phyloP scores from a whole-genome alignment of 2,113 vertebrate species.

The Chloroceryle aenea region DNA sequence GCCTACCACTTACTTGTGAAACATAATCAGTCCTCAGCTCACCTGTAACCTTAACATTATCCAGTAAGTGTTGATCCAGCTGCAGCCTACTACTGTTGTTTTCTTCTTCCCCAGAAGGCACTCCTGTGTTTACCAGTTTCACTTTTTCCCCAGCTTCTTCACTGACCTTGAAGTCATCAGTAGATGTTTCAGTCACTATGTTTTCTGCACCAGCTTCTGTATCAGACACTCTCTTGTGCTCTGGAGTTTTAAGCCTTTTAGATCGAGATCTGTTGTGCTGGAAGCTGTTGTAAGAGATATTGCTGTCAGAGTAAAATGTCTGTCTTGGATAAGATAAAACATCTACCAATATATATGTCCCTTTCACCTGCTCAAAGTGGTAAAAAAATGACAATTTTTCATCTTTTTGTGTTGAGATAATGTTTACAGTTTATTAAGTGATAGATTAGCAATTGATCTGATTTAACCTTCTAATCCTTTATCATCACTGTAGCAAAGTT shows the following conservation, averaged over 20 bases:
- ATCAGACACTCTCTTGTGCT: conserved; percentile 75
- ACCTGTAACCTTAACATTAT: conserved; percentile 80
- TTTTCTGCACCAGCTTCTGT: conserved; percentile 64
- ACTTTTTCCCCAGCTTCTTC: conserved; percentile 69
- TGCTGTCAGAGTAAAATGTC: conserved; percentile 68
- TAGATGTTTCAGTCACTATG: conserved; percentile 35
- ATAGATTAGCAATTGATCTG: conserved; percentile 54
- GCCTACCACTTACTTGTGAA: conserved; percentile 70
- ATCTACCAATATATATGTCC: conserved; percentile 45
- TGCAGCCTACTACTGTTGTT: conserved; percentile 70
- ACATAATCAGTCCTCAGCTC: conserved; percentile 79
- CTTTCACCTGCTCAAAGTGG: conserved; percentile 58
- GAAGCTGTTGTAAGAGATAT: conserved; percentile 77
- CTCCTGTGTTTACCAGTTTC: conserved; percentile 48
- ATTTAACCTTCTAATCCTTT: conserved; percentile 51
- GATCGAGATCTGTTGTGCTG: conserved; percentile 83
- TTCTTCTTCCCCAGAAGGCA: conserved; percentile 51
- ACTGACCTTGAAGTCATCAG: conserved; percentile 66
- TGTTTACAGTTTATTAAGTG: conserved; percentile 65
- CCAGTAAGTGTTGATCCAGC: conserved; percentile 79
- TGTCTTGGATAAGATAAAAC: conserved; percentile 69
- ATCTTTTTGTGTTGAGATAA: conserved; percentile 59
- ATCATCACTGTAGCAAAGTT: conserved; percentile 25
- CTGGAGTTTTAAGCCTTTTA: conserved; percentile 87
- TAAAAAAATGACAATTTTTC: conserved; percentile 56